Evolutionary conservation across 2,797 vertebrate genomes (phyloP).

Genomic region (Pipistrellus pipistrellus): DNA sequence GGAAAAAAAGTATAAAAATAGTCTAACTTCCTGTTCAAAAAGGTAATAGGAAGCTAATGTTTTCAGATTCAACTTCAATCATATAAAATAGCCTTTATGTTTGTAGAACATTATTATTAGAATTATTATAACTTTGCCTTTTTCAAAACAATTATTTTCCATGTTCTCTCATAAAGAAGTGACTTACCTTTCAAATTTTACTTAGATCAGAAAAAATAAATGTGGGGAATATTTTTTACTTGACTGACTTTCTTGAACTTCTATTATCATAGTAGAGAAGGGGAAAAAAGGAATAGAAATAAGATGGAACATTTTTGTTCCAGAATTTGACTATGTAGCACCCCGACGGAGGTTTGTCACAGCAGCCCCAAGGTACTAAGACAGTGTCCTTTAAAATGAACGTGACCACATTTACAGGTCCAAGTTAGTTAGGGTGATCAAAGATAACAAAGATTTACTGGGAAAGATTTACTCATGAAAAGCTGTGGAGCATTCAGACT

Average conservation of each 20-base stretch:
- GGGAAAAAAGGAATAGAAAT: not conserved
- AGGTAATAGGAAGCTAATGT: slow-evolving; percentile 48
- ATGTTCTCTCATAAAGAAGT: slow-evolving; percentile 29
- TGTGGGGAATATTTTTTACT: not conserved
- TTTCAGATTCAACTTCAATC: slow-evolving; percentile 24
- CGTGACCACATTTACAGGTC: slow-evolving; percentile 26
- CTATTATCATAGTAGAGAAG: not conserved
- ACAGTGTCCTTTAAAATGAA: slow-evolving; percentile 25
- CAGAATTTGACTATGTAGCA: not conserved
- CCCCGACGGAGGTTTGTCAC: not conserved
- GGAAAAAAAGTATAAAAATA: not conserved
- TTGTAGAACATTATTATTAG: not conserved
- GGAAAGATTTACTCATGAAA: not conserved
- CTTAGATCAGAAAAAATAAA: slow-evolving; percentile 43
- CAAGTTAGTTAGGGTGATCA: slow-evolving; percentile 67
- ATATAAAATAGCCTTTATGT: not conserved
- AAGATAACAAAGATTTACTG: not conserved
- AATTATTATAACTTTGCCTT: not conserved
- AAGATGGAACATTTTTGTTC: not conserved
- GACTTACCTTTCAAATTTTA: no score
- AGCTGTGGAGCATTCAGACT: not conserved
- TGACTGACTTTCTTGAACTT: slow-evolving; percentile 51
- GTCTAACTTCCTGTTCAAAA: not conserved
- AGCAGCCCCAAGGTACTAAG: not conserved
- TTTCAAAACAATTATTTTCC: slow-evolving; percentile 43